Evolutionary conservation across 2,113 vertebrate genomes (phyloP).

Genomic region (Prochilodus magdalenae): DNA sequence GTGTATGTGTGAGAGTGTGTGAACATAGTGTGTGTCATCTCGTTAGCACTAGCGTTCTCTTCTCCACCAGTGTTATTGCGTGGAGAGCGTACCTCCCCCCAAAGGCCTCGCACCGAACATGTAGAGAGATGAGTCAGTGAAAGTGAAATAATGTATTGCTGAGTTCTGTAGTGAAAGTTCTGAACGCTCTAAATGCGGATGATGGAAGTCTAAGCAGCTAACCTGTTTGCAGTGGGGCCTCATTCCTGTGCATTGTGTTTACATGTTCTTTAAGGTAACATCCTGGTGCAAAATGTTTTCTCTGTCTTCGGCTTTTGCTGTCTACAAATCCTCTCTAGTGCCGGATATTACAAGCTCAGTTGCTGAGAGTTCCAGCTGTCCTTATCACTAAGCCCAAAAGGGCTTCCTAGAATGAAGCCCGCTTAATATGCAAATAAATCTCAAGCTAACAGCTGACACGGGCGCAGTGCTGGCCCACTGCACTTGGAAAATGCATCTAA

Average conservation of each 20-base stretch:
- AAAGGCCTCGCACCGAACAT: background rate
- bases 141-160: background rate
- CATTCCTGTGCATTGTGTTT: constrained; percentile 34
- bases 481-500: constrained; percentile 53
- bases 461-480: constrained; percentile 50
- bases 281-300: constrained; percentile 42
- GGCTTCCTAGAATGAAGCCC: constrained; percentile 31
- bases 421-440: constrained; percentile 48
- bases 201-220: background rate
- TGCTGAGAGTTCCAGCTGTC: constrained; percentile 34
- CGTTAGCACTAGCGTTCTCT: constrained; percentile 16
- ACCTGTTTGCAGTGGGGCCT: background rate
- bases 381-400: background rate
- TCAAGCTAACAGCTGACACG: constrained; percentile 60
- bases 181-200: background rate
- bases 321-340: constrained; percentile 29
- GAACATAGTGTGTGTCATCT: constrained; percentile 16
- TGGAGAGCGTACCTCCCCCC: background rate
- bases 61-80: background rate
- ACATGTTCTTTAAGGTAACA: background rate
- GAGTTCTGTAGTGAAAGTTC: background rate
- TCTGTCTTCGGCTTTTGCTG: constrained; percentile 41
- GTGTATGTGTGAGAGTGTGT: background rate
- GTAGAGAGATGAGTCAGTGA: background rate
- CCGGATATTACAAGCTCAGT: constrained; percentile 26